Percentiles rank a stretch among this genome's conserved stretches.
These are phyloP conservation scores for Piezodorus guildinii DNA, from an alignment of 1,140 invertebrate genomes.

Conservation along the genomic window DNA sequence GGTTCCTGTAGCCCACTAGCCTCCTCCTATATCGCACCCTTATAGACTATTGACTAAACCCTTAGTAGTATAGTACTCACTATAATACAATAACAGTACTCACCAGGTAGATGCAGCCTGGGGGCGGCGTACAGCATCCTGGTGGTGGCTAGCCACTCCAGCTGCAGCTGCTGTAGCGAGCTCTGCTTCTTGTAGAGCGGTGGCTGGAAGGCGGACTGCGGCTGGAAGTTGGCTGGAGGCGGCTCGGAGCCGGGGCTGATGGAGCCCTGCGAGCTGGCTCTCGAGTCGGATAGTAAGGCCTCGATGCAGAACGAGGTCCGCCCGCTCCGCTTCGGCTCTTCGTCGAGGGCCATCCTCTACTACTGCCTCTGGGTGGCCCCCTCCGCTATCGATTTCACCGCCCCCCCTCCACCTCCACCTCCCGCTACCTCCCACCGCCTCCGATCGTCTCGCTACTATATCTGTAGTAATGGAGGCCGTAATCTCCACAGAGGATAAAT, in stretches of 20 bases:
- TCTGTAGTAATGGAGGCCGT: too few relatives aligned
- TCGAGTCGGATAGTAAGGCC: slow-evolving; percentile 5
- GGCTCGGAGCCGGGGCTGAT: not conserved
- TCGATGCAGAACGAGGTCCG: slow-evolving; percentile 18
- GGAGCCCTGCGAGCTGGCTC: not conserved
- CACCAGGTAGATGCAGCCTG: slow-evolving; percentile 46
- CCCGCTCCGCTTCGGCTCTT: not conserved
- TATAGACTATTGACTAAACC: too few relatives aligned
- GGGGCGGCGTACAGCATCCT: slow-evolving; percentile 65
- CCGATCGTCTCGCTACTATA: not conserved
- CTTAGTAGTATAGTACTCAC: too few relatives aligned
- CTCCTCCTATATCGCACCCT: too few relatives aligned
- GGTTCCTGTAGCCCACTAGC: too few relatives aligned
- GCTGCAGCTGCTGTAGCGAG: slow-evolving; percentile 61
- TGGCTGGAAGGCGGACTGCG: slow-evolving; percentile 35
- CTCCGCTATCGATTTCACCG: slow-evolving; percentile 9
- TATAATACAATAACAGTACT: too few relatives aligned
- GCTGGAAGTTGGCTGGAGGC: slow-evolving; percentile 16
- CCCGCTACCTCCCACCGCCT: not conserved
- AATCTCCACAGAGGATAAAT: too few relatives aligned
- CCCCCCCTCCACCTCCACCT: not conserved
- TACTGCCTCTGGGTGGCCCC: not conserved
- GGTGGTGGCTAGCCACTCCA: slow-evolving; percentile 71
- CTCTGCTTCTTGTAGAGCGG: slow-evolving; percentile 23
- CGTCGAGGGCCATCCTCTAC: not conserved